These are phyloP conservation scores for Aethes cnicana DNA, from an alignment of 2,888 invertebrate genomes.

Conservation along the genomic window DNA sequence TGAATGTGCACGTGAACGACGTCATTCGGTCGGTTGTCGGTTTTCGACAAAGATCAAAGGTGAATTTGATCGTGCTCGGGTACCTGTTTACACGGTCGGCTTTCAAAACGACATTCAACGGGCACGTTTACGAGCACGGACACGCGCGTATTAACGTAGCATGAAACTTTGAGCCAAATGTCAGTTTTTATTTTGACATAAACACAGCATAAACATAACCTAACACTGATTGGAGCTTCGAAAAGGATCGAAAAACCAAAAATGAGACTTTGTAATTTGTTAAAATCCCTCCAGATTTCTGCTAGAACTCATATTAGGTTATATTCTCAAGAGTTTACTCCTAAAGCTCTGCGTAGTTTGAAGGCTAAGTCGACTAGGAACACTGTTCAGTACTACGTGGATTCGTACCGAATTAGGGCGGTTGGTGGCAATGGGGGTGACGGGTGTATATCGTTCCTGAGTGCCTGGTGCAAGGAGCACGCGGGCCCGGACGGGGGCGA, in stretches of 20 bases:
- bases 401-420: slow-evolving; percentile 85
- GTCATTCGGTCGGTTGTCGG: no score
- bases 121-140: no score
- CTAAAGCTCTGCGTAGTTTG: slow-evolving; percentile 65
- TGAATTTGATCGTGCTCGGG: no score
- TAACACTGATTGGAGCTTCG: no score
- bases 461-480: slow-evolving; percentile 90
- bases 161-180: no score
- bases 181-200: no score
- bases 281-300: slow-evolving; percentile 22
- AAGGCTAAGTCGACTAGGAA: slow-evolving; percentile 65
- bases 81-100: no score
- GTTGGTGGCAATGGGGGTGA: slow-evolving; percentile 96
- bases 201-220: no score
- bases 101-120: no score
- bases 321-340: slow-evolving; percentile 53
- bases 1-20: no score
- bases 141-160: no score
- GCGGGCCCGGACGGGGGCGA: slow-evolving; percentile 98
- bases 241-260: background rate
- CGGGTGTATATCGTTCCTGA: slow-evolving; percentile 94
- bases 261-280: slow-evolving; percentile 25
- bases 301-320: slow-evolving; percentile 36
- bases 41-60: no score
- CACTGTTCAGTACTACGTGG: slow-evolving; percentile 85